phyloP scores from a whole-genome alignment of 2,888 invertebrate genomes.

The Lagria hirta region DNA sequence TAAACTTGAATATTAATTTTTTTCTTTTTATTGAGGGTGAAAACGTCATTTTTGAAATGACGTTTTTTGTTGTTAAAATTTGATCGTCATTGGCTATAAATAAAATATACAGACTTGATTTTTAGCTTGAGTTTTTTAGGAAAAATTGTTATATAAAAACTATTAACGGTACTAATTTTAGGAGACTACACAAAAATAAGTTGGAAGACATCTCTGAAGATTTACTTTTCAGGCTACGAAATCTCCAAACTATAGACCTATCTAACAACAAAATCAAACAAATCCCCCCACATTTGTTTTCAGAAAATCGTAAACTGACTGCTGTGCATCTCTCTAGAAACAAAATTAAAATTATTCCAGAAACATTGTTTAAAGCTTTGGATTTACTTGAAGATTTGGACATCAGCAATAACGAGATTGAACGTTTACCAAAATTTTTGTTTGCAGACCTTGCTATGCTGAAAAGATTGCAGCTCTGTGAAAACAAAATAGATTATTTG shows the following conservation, averaged over 20 bases:
- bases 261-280: constrained; percentile 65
- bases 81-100: too few species aligned
- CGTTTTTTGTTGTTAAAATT: too few species aligned
- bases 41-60: too few species aligned
- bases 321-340: constrained; percentile 70
- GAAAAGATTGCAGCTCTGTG: constrained; percentile 66
- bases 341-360: constrained; percentile 60
- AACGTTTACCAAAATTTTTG: constrained; percentile 60
- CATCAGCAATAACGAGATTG: constrained; percentile 67
- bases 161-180: constrained; percentile 49
- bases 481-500: constrained; percentile 66
- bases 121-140: too few species aligned
- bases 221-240: constrained; percentile 61
- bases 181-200: constrained; percentile 67
- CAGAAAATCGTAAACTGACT: constrained; percentile 60
- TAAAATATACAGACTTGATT: too few species aligned
- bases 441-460: constrained; percentile 61
- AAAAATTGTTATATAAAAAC: constrained; percentile 11
- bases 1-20: too few species aligned
- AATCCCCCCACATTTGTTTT: constrained; percentile 62
- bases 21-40: too few species aligned
- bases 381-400: constrained; percentile 67
- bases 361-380: constrained; percentile 61
- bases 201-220: constrained; percentile 63
- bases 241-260: constrained; percentile 68